Conservation (phyloP, 2,113 vertebrate species). For the Megaptera novaeangliae region DNA sequence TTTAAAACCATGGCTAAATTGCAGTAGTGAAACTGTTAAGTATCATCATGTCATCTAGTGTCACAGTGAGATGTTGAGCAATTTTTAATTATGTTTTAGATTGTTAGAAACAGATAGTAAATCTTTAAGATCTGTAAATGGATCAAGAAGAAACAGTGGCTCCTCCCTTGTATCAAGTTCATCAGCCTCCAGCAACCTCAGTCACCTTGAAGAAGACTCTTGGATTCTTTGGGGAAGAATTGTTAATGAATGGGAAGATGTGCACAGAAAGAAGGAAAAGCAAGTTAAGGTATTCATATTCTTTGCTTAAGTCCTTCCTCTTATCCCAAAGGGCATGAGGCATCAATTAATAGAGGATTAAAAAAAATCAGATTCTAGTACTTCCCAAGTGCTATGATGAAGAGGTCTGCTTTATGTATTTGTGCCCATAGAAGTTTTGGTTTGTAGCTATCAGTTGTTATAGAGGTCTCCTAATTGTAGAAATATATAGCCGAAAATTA, state of each 20-base stretch:
- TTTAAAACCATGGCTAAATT: background rate
- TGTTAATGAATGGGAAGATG: constrained; percentile 99
- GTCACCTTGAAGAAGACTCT: constrained; percentile 96
- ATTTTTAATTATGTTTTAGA: constrained; percentile 80
- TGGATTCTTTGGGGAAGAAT: constrained; percentile 98
- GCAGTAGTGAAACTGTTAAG: background rate
- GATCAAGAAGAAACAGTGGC: constrained; percentile 96
- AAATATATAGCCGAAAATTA: constrained; percentile 16
- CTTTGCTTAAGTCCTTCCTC: background rate
- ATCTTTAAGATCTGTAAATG: constrained; percentile 95
- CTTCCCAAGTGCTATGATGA: background rate
- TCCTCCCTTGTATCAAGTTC: constrained; percentile 98
- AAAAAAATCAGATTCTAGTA: background rate
- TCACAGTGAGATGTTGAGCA: constrained; percentile 23
- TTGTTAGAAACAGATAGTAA: constrained; percentile 97
- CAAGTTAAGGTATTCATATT: constrained; percentile 91
- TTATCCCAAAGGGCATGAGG: background rate
- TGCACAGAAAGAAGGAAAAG: constrained; percentile 97
- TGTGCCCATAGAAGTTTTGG: background rate
- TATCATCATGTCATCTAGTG: background rate
- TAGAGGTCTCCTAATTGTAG: background rate
- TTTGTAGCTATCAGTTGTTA: background rate
- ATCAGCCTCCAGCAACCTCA: constrained; percentile 98
- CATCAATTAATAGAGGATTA: background rate
- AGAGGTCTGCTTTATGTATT: background rate